These are phyloP conservation scores for Cranoglanis bouderius DNA, from an alignment of 2,113 vertebrate genomes.

Conservation along the genomic window DNA sequence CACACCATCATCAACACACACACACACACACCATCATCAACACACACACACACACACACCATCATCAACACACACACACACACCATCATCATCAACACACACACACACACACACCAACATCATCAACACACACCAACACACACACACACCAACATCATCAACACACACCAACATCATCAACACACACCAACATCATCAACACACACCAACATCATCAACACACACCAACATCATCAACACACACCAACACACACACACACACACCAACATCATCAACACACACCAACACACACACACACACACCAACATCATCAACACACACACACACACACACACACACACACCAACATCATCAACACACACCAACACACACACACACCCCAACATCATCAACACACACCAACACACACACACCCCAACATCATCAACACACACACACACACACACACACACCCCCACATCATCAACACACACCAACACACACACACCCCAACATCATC, in stretches of 20 bases:
- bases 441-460: neutral
- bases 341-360: neutral
- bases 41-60: neutral
- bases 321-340: neutral
- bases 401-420: neutral
- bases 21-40: constrained; percentile 20
- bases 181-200: too few relatives aligned
- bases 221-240: neutral
- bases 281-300: neutral
- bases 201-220: too few relatives aligned
- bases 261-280: too few relatives aligned
- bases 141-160: too few relatives aligned
- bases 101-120: neutral
- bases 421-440: constrained; percentile 4
- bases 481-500: too few relatives aligned
- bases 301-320: constrained; percentile 2
- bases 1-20: neutral
- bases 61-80: constrained; percentile 5
- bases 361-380: constrained; percentile 71
- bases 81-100: neutral
- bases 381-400: too few relatives aligned
- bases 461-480: constrained; percentile 72
- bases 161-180: neutral
- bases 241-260: constrained; percentile 71
- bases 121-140: constrained; percentile 8